These are phyloP conservation scores for Trichogramma pretiosum DNA, from an alignment of 1,140 invertebrate genomes.

Conservation along the genomic window DNA sequence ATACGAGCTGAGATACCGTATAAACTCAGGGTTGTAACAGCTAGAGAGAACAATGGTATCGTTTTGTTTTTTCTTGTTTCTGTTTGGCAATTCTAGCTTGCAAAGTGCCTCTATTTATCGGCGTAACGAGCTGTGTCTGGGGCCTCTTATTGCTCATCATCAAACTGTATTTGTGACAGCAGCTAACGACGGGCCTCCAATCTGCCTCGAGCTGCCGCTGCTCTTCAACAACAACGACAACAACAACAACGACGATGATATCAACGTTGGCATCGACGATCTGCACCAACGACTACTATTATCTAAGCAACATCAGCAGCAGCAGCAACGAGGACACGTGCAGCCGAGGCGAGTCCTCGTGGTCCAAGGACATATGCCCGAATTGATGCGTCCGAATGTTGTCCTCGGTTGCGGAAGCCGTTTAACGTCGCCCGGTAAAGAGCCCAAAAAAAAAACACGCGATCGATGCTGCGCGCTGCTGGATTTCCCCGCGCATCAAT, in stretches of 20 bases:
- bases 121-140: conserved; percentile 62
- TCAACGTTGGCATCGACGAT: background rate
- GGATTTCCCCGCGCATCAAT: too few species aligned
- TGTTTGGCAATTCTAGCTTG: conserved; percentile 51
- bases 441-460: too few species aligned
- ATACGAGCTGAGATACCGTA: too few species aligned
- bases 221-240: background rate
- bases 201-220: too few species aligned
- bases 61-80: too few species aligned
- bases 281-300: background rate
- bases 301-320: background rate
- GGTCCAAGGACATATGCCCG: conserved; percentile 14
- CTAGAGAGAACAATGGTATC: too few species aligned
- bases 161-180: conserved; percentile 62
- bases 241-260: too few species aligned
- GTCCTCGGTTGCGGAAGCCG: conserved; percentile 29
- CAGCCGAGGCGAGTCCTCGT: conserved; percentile 14
- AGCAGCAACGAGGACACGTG: background rate
- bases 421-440: conserved; percentile 39
- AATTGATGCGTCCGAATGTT: conserved; percentile 15
- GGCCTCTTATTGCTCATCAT: conserved; percentile 59
- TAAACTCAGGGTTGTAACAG: too few species aligned
- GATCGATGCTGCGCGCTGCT: too few species aligned
- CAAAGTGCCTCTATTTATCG: conserved; percentile 63
- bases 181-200: too few species aligned